A percentile compares a stretch with the other conserved stretches of the same genome.
These are phyloP conservation scores for Drosophila santomea DNA, from an alignment of 1,140 invertebrate genomes.

Conservation along the genomic window DNA sequence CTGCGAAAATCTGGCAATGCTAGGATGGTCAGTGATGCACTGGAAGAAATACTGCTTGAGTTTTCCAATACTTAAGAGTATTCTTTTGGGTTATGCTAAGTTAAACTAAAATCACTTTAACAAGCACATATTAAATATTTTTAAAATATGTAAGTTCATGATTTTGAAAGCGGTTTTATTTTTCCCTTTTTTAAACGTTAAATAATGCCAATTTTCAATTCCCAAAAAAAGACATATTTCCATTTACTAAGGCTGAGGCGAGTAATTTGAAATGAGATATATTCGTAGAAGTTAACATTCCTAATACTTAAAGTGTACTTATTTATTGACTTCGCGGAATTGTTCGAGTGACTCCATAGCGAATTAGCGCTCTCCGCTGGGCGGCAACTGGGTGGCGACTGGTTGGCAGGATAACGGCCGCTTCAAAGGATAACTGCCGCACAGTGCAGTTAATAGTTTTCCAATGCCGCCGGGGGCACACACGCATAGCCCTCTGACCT, in stretches of 20 bases:
- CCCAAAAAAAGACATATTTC: no score
- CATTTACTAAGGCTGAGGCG: no score
- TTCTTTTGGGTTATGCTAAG: no score
- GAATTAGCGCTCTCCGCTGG: conserved; percentile 39
- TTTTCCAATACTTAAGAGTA: no score
- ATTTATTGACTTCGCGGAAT: not conserved
- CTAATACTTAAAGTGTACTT: not conserved
- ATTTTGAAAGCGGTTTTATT: no score
- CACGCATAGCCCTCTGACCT: conserved; percentile 30
- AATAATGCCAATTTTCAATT: no score
- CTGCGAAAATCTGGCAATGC: conserved; percentile 43
- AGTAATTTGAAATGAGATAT: no score
- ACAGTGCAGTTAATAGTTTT: conserved; percentile 74
- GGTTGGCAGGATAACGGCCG: conserved; percentile 34
- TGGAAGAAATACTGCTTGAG: not conserved
- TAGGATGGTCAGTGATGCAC: conserved; percentile 40
- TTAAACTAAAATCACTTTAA: no score
- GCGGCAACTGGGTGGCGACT: conserved; percentile 25
- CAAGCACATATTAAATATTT: no score
- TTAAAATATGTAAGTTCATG: no score
- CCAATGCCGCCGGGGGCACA: conserved; percentile 24
- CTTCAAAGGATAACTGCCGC: conserved; percentile 35
- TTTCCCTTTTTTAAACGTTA: no score
- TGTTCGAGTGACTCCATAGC: conserved; percentile 22
- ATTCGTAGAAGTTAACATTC: no score